Percentiles rank a stretch among this genome's conserved stretches.
Conservation (phyloP, 2,888 invertebrate genomes). For the Hartigia nigra region DNA sequence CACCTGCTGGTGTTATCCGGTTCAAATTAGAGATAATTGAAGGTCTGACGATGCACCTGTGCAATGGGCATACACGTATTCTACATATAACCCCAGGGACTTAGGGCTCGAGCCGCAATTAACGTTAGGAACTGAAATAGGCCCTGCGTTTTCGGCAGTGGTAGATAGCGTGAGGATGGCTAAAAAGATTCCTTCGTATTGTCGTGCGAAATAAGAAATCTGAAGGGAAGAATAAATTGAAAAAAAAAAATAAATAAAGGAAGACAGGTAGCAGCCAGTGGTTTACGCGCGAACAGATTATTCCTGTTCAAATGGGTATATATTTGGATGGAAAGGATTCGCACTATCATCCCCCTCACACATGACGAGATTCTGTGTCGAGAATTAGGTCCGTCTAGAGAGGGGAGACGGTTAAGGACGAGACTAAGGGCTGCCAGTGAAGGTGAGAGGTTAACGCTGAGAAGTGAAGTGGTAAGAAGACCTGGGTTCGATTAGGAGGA, state of each 20-base stretch:
- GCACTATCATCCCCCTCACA: background rate
- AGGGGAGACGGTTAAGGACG: background rate
- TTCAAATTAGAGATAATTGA: conserved; percentile 36
- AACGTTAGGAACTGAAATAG: conserved; percentile 17
- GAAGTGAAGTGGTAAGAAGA: background rate
- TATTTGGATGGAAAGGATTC: background rate
- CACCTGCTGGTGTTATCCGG: conserved; percentile 36
- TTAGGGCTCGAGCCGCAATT: conserved; percentile 29
- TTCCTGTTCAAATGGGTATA: background rate
- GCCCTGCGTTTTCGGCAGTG: background rate
- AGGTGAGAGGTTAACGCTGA: background rate
- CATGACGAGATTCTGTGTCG: background rate
- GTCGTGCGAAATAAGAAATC: too few species aligned
- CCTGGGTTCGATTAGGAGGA: background rate
- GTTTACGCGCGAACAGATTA: background rate
- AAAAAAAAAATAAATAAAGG: background rate
- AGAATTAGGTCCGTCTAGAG: background rate
- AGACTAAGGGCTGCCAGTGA: background rate
- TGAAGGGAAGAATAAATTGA: background rate
- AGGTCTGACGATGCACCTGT: conserved; percentile 33
- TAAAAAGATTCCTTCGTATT: too few species aligned
- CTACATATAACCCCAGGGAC: conserved; percentile 25
- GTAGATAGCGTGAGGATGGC: background rate
- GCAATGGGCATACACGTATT: conserved; percentile 3
- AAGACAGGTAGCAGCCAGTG: background rate